Percentiles rank a stretch among this genome's conserved stretches.
Evolutionary conservation across 1,140 invertebrate species (phyloP).

Genomic region (Eriosoma lanigerum): DNA sequence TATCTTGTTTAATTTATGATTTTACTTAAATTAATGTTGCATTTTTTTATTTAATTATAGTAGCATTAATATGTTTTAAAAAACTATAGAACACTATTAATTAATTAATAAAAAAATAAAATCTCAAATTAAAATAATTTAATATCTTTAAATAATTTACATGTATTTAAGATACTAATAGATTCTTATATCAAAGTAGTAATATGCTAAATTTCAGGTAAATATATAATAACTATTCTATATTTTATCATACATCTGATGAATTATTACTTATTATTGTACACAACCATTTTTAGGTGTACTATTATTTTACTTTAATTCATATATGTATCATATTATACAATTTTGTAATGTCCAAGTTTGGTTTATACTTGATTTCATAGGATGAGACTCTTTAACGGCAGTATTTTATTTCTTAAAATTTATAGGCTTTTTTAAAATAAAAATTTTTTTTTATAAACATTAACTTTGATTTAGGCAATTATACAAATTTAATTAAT

Average conservation of each 20-base stretch:
- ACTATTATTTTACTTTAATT: not conserved
- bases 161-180: too few species aligned
- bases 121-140: too few species aligned
- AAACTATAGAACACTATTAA: not conserved
- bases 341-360: not conserved
- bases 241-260: too few species aligned
- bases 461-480: not conserved
- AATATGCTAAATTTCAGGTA: too few species aligned
- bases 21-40: not conserved
- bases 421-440: not conserved
- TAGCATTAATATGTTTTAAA: not conserved
- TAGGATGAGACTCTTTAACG: not conserved
- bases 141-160: too few species aligned
- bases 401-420: not conserved
- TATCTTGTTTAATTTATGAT: constrained; percentile 32
- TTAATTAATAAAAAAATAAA: not conserved
- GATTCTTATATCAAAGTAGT: not conserved
- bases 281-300: too few species aligned
- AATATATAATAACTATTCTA: too few species aligned
- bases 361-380: not conserved
- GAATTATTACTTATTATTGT: too few species aligned
- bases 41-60: constrained; percentile 28
- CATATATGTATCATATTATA: not conserved
- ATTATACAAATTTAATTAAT: not conserved
- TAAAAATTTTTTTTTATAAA: not conserved